Evolutionary conservation across 64 coral and sea anemone genomes (phyloP).

Genomic region (Stylophora pistillata): DNA sequence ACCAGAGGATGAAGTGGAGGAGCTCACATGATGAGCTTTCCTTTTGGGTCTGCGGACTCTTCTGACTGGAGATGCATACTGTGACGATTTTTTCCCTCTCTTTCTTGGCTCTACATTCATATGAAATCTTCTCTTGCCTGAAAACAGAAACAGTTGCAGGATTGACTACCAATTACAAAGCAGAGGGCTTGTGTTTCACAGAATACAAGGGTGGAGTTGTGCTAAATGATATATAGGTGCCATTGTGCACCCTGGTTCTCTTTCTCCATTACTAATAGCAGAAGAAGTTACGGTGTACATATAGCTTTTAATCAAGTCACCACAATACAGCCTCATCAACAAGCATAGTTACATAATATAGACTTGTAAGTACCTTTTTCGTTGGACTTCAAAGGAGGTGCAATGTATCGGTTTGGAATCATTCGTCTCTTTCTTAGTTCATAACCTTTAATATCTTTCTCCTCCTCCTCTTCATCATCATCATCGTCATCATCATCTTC

Average conservation of each 20-base stretch:
- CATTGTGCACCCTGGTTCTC: too few species aligned
- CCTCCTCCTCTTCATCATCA: slow-evolving; percentile 61
- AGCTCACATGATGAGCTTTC: slow-evolving; percentile 86
- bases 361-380: background rate
- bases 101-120: slow-evolving; percentile 4
- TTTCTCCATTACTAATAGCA: too few species aligned
- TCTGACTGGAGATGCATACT: slow-evolving; percentile 87
- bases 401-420: slow-evolving; percentile 88
- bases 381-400: slow-evolving; percentile 73
- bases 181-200: too few species aligned
- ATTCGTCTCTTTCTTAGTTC: slow-evolving; percentile 80
- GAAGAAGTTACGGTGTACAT: too few species aligned
- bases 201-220: too few species aligned
- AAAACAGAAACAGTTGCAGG: background rate
- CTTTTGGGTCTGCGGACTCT: slow-evolving; percentile 59
- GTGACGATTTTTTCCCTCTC: slow-evolving; percentile 7
- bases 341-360: background rate
- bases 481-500: slow-evolving; percentile 37
- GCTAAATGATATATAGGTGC: too few species aligned
- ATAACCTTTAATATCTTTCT: slow-evolving; percentile 72
- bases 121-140: slow-evolving; percentile 50
- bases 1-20: slow-evolving; percentile 81
- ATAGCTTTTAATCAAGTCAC: too few species aligned
- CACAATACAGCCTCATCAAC: too few species aligned
- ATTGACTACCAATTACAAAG: too few species aligned